Percentiles rank a stretch among this genome's conserved stretches.
phyloP scores from a whole-genome alignment of 2,888 invertebrate genomes.

The Lepidonotus clava region DNA sequence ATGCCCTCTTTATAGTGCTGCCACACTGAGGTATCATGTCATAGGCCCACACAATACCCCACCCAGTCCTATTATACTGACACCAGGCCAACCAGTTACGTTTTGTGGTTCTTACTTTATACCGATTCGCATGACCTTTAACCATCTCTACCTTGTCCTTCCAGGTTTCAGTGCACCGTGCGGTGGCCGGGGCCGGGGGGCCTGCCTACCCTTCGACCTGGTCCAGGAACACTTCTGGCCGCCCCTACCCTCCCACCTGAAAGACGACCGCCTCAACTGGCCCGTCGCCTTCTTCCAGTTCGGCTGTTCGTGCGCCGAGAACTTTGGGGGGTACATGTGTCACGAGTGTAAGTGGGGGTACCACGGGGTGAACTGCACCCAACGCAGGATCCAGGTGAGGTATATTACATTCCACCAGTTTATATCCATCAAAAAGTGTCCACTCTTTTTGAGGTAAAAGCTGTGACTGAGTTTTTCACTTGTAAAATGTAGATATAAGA shows the following conservation, averaged over 20 bases:
- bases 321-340: conserved; percentile 56
- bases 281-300: conserved; percentile 56
- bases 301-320: conserved; percentile 50
- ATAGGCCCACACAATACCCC: no score
- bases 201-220: conserved; percentile 41
- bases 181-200: conserved; percentile 53
- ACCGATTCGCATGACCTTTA: background rate
- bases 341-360: conserved; percentile 56
- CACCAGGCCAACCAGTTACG: no score
- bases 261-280: conserved; percentile 61
- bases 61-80: no score
- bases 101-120: background rate
- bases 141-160: background rate
- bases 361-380: conserved; percentile 48
- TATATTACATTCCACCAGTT: conserved; percentile 38
- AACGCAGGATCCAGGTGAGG: conserved; percentile 21
- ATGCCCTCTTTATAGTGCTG: no score
- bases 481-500: no score
- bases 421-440: no score
- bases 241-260: background rate
- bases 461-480: no score
- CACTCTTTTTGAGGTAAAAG: no score
- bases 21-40: no score
- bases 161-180: conserved; percentile 25
- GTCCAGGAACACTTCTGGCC: conserved; percentile 49